phyloP scores from a whole-genome alignment of 2,797 vertebrate species.

The Coccyzus lansbergi region DNA sequence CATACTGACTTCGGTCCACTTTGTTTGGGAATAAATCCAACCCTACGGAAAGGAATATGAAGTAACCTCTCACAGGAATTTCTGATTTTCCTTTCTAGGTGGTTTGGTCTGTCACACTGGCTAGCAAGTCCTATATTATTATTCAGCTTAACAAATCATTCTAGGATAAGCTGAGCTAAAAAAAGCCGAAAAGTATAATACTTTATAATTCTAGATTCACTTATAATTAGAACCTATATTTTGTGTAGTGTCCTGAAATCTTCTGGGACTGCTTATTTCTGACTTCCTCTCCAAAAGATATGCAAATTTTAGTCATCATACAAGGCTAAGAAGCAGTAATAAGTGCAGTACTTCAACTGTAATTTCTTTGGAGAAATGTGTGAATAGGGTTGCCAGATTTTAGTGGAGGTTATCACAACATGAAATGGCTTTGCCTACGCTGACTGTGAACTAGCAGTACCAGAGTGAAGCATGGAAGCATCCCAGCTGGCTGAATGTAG shows the following conservation, averaged over 20 bases:
- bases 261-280: neutral
- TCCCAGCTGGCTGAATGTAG: neutral
- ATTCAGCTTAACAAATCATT: neutral
- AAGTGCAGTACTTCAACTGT: neutral
- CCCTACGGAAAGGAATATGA: neutral
- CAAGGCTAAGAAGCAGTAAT: neutral
- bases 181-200: neutral
- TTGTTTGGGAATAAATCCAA: neutral
- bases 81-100: neutral
- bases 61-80: neutral
- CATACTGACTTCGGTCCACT: neutral
- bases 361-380: neutral
- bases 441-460: neutral
- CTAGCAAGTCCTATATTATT: neutral
- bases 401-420: neutral
- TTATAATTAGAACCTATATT: neutral
- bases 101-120: neutral
- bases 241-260: neutral
- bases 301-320: neutral
- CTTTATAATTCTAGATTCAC: neutral
- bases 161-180: neutral
- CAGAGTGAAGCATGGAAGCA: neutral
- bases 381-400: neutral
- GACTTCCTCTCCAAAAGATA: neutral
- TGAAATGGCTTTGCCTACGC: fast-evolving